Percentiles rank a stretch among this genome's conserved stretches.
phyloP scores from a whole-genome alignment of 2,797 vertebrate genomes.

The Arnoldichthys spilopterus region DNA sequence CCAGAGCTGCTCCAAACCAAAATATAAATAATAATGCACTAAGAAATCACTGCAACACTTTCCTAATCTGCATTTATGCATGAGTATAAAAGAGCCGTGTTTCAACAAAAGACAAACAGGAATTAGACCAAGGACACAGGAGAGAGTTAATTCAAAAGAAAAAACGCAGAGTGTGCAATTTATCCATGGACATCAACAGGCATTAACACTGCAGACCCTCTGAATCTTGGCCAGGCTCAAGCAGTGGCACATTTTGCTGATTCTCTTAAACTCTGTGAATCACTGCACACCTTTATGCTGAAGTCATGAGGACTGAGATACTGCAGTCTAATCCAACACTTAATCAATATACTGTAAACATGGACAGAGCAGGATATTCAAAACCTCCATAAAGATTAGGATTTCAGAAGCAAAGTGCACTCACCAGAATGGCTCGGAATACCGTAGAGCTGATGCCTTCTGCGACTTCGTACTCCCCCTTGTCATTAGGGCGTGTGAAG shows the following conservation, averaged over 20 bases:
- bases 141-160: neutral
- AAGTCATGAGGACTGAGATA: slow-evolving; percentile 36
- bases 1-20: neutral
- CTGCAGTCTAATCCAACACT: slow-evolving; percentile 40
- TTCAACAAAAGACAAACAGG: neutral
- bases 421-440: slow-evolving; percentile 97
- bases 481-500: slow-evolving; percentile 97
- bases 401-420: slow-evolving; percentile 46
- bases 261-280: neutral
- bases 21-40: neutral
- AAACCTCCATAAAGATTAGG: slow-evolving; percentile 17
- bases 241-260: slow-evolving; percentile 1
- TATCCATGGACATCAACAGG: neutral
- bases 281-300: slow-evolving; percentile 11
- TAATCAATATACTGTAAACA: slow-evolving; percentile 45
- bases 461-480: slow-evolving; percentile 96
- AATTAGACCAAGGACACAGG: neutral
- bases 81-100: neutral
- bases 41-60: neutral
- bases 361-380: slow-evolving; percentile 10
- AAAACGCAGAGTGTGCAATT: neutral
- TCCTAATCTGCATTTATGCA: neutral
- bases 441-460: slow-evolving; percentile 98
- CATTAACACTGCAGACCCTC: neutral
- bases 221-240: neutral